phyloP scores from a whole-genome alignment of 2,888 invertebrate genomes.

The Pandemis cinnamomeana region DNA sequence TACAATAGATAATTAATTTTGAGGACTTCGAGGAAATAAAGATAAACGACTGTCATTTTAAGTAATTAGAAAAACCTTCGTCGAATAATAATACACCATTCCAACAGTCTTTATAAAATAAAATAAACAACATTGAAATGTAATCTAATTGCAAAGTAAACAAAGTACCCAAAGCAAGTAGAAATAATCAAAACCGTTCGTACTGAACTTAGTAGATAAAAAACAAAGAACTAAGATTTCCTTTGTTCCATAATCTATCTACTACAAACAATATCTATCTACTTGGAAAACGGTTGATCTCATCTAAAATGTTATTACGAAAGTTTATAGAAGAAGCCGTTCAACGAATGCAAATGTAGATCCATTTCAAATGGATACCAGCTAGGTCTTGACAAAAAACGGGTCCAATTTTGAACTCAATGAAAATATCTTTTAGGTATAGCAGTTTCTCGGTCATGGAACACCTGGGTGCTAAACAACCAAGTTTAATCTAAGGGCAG shows the following conservation, averaged over 20 bases:
- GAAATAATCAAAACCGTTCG: not conserved
- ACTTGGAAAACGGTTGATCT: constrained; percentile 3
- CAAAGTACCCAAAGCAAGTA: not conserved
- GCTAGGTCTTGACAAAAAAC: constrained; percentile 11
- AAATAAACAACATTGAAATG: no score
- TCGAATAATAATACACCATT: no score
- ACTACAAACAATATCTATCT: no score
- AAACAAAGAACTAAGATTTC: not conserved
- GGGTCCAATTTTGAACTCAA: constrained; percentile 45
- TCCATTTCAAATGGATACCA: constrained; percentile 2
- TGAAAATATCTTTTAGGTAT: constrained; percentile 55
- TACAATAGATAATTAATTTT: not conserved
- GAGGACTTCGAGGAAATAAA: not conserved
- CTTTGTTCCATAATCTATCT: constrained; percentile 4
- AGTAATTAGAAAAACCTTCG: no score
- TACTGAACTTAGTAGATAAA: not conserved
- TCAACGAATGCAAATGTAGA: constrained; percentile 15
- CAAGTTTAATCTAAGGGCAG: constrained; percentile 61
- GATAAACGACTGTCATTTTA: not conserved
- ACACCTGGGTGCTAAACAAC: constrained; percentile 58
- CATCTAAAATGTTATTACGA: constrained; percentile 25
- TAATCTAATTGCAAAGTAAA: no score
- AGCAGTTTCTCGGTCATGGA: constrained; percentile 59
- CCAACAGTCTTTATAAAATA: no score
- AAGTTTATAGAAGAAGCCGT: constrained; percentile 14